Base-by-base conservation (phyloP, 2,113 vertebrate genomes). In the Eolophus roseicapilla region DNA sequence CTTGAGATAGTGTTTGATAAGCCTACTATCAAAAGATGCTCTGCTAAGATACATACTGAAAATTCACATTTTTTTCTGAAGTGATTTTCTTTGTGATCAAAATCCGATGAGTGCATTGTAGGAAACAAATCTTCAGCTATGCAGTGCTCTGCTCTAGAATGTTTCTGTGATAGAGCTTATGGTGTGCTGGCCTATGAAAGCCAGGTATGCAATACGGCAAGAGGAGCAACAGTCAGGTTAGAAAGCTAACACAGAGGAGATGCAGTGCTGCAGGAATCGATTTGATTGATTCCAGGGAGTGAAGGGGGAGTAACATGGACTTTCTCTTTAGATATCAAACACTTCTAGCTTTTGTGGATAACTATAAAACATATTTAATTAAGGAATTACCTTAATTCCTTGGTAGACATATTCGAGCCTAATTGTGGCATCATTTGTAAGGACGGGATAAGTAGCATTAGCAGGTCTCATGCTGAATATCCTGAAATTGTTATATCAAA, bases 121-220 rank as follows among this genome's bases (percentile, higher is more conserved):
- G 62, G 25, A 85, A 57, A 64, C 10, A 71, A 84, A 60, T 37
- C 31, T 33, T 84, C 43, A 35, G 28, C n/a, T 46, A 8, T 33
- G 31, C 47, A 37, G 8, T 18, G 19, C 27, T 75, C 65, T 68
- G 21, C 47, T 67, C 24, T 35, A 4, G 3, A 43, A 29, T 8
- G 23, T 47, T 78, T 78, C 84, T 82, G 15, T 68, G 49, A 8
- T 23, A 67, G 33, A 8, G 6, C 8, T 87, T 35, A 7, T 17
- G 39, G 35, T 21, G 24, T 53, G 24, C 47, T 77, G 18, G 27
- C 13, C 33, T 50, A 2, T 1, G 17, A 69, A 76, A 81, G 20
- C 9, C 53, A 39, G 28, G 8, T 64, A 35, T 0, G 0, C 20
- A 79, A 47, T 10, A 20, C 8, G 9, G 8, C 43, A 50, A 37